Evolutionary conservation across 2,888 invertebrate genomes (phyloP), one percentile per base, ranked within the genome.

Genomic region (Dasysyrphus tricinctus): DNA sequence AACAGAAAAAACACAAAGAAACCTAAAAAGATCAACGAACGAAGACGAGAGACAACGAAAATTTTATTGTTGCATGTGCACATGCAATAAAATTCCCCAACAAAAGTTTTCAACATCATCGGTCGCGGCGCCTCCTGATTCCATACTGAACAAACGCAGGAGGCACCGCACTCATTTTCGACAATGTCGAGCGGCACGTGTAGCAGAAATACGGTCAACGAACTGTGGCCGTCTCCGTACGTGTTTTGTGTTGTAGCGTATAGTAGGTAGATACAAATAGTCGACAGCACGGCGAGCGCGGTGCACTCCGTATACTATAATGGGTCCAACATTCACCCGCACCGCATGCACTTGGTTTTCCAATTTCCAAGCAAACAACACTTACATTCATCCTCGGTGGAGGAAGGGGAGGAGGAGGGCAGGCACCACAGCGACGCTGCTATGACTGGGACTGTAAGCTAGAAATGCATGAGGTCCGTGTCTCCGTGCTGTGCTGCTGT

Each of bases 51-150:
- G 82, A 81, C 82, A 86, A 82, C 78, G 82, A 86, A 72, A 75
- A 75, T 86, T 86, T 86, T 86, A 86, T 86, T 86, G 86, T 86
- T 86, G 86, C 86, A 86, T 86, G 86, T 86, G 86, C 86, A 86
- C 86, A 86, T 82, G 86, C 79, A 86, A 86, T 86, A 79, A 86
- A 86, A 86, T 79, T 75, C 75, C 75, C 72, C 42, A 47, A 49
- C 67, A 67, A 67, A 59, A 74, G 86, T 86, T 86, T 86, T 82
- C 82, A 19, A 86, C 86, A 72, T 59, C 70, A 39, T 65, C 72
- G 16, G 11, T 9, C 3, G 51, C 12, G 7, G 67, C 39, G 34
- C 86, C 86, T 82, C 74, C 77, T 12, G 14, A 67, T 11, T 44
- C 47, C 14, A 9, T 12, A 67, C 29, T 29, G 65, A 37, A 7